Evolutionary conservation across 2,797 vertebrate genomes (phyloP), one percentile per base, ranked within the genome.

Genomic region (Pseudomugil gertrudae): DNA sequence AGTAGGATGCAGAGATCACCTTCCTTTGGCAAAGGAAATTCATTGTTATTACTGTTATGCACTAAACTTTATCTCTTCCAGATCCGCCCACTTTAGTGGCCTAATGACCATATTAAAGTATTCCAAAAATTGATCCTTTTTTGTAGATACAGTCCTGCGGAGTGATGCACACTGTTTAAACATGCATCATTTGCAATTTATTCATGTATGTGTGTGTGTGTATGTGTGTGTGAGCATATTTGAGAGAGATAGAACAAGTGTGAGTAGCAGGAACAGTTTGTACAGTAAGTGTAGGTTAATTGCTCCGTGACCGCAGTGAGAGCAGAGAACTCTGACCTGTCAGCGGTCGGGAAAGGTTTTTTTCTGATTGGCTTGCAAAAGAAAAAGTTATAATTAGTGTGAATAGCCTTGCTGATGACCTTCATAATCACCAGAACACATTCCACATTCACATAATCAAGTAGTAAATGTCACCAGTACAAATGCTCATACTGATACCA

Each of bases 361-460:
- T 78, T 80, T 84, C 64, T 87, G 78, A 84, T 73, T 89, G 86
- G 76, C 62, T 86, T 61, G 62, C 72, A 66, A 50, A 62, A 65
- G 53, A 74, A 81, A 88, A 80, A 74, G 53, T 47, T 66, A 85
- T 87, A 91, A 90, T 91, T 86, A 88, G 59, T 68, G 65, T 30
- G 67, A 80, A 76, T 74, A 62, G 36, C 83, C 82, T 90, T 83
- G 65, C 60, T 51, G 66, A 63, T 79, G 75, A 81, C 85, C 88
- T 90, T 87, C 60, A 72, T 58, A 65, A 66, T 76, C 56, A 76
- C 51, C 66, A 50, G 57, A 72, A 63, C 26, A 51, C 47, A 60
- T 61, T 66, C 14, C 6, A 68, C 38, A 23, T 66, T 48, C 45
- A 23, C 29, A 50, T 48, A 50, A 56, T 23, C 29, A 50, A 2